Evolutionary conservation across 2,113 vertebrate species (phyloP), one percentile per base, ranked within the genome.

Genomic region (Phalacrocorax carbo): DNA sequence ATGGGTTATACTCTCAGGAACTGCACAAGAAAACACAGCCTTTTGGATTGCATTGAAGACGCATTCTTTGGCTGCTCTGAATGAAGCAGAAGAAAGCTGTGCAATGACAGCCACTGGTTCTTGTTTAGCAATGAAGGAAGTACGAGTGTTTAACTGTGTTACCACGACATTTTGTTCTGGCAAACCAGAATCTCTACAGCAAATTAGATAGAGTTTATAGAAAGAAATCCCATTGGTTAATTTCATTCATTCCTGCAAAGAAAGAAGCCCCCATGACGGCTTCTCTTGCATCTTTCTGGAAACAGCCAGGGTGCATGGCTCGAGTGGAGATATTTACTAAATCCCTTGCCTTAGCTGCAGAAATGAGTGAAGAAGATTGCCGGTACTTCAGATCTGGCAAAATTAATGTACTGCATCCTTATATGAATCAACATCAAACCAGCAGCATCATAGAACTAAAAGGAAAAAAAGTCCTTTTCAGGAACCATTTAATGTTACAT

Each of bases 11-110:
- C 13, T 48, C 34, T 57, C 73, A 54, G 61, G 29, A 87, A 15
- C 42, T 1, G 5, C 57, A 30, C 4, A 48, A n/a, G 73, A 42
- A 85, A 61, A 70, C 0, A 0, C 27, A 86, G 36, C 25, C 32
- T 36, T 83, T 36, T 34, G 57, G 32, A 27, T 54, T 51, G 21
- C 34, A 22, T 1, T 4, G 69, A 38, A 62, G 58, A 51, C 22
- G 19, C 20, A 40, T 62, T 85, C 34, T 84, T 78, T 82, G 70
- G 21, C 34, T 2, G 40, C 27, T 65, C 78, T 65, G 75, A 85
- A 73, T n/a, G 46, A 82, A 88, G 58, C 42, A 81, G 52, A 84
- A 82, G n/a, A 20, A 65, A 40, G 38, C 26, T 82, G 44, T 1
- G 1, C n/a, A 19, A 16, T 36, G 7, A 62, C 34, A 77, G 42